These are phyloP conservation scores for Grus americana DNA, from an alignment of 2,113 vertebrate species.

Conservation along the genomic window DNA sequence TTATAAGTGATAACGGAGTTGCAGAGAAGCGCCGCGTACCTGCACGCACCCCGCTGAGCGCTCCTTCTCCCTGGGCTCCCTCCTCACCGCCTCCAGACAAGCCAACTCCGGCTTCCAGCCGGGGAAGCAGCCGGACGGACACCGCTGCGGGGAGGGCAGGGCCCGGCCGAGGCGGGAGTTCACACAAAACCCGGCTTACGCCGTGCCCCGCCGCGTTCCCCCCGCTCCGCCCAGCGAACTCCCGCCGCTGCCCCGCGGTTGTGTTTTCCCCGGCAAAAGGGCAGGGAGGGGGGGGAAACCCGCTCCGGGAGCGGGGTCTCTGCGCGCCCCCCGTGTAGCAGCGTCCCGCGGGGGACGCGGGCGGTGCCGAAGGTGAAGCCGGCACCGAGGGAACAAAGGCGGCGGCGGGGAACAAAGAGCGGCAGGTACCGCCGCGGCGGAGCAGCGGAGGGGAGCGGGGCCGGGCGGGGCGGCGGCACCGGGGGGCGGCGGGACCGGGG, in stretches of 20 bases:
- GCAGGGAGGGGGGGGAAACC: not conserved
- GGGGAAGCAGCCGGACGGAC: not conserved
- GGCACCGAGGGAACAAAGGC: constrained; percentile 63
- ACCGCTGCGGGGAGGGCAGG: not conserved
- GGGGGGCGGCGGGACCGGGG: not conserved
- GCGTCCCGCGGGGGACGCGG: not conserved
- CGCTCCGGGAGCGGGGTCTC: not conserved
- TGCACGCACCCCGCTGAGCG: not conserved
- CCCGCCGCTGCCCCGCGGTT: not conserved
- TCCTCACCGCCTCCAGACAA: not conserved
- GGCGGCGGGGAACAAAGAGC: constrained; percentile 53
- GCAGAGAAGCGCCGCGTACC: not conserved
- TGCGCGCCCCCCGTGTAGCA: not conserved
- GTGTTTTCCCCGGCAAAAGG: not conserved
- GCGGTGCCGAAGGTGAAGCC: constrained; percentile 5
- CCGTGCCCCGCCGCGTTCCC: not conserved
- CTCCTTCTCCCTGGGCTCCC: not conserved
- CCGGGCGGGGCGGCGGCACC: not conserved
- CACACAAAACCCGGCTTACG: not conserved
- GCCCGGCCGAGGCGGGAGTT: not conserved
- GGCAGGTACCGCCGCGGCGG: constrained; percentile 35
- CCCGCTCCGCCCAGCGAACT: not conserved
- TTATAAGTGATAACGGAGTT: not conserved
- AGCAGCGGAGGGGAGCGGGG: not conserved
- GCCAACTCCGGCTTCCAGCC: not conserved